Base-by-base conservation (phyloP, 2,888 invertebrate species). In the Itoplectis maculator region DNA sequence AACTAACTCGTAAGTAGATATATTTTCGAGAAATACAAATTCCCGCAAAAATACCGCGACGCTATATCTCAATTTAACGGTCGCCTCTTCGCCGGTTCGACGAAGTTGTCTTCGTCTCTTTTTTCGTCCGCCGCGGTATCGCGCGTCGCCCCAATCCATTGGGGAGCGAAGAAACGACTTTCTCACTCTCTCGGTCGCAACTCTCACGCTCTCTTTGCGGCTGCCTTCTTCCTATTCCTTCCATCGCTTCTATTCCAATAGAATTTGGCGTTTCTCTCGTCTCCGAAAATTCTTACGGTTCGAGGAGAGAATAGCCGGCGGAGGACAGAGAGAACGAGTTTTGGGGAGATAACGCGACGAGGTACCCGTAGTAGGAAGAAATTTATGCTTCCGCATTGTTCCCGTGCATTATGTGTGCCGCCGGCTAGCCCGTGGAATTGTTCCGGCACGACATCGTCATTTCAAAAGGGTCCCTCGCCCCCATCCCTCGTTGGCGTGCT, bases 331-430 rank as follows among this genome's bases (percentile, higher is more conserved):
- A 11, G 82, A 68, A 66, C 61, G 49, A 66, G 72, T 61, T 61
- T 61, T 61, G 61, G 61, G 65, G 59, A 70, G 80, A 80, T 80
- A 83, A 80, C 80, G 77, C 66, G 76, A 74, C 68, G 74, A 59
- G 47, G 72, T 61, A 61, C 35, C n/a, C 45, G 73, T 70, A 73
- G 79, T 61, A 68, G 72, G 80, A 79, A 79, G 79, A 85, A 86
- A 86, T 86, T 85, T 86, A 86, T 86, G 86, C 83, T 83, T 82
- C 76, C 74, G 81, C 86, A 86, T 86, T 86, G 86, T 86, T 85
- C 85, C 61, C 81, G 79, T 84, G 83, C 84, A 84, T 85, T 86
- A 86, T 84, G 83, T 76, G 81, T 82, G 74, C 83, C 82, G 70
- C 74, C 75, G 79, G 80, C 84, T 81, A 80, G 83, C 84, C 81